Conservation (phyloP, 2,888 invertebrate genomes). For the Suillia variegata region DNA sequence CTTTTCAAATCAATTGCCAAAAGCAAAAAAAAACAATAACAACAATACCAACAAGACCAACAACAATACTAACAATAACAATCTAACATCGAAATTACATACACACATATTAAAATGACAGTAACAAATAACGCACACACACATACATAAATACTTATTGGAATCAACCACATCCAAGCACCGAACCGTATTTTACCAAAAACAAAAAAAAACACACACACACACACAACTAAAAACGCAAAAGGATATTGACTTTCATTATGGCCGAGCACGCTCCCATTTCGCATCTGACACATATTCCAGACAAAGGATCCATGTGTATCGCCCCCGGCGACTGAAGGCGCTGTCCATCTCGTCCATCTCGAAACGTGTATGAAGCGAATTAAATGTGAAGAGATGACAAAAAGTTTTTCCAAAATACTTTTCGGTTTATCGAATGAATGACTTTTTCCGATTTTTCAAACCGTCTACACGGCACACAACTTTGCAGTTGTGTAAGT, state of each 20-base stretch:
- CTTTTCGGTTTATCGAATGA: not conserved
- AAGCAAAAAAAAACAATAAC: not conserved
- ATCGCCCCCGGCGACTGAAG: not conserved
- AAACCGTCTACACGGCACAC: not conserved
- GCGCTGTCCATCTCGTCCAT: not conserved
- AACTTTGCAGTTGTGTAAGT: too few relatives aligned
- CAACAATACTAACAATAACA: too few relatives aligned
- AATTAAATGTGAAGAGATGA: not conserved
- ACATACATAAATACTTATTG: too few relatives aligned
- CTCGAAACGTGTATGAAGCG: too few relatives aligned
- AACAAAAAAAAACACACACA: not conserved
- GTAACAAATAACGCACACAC: conserved; percentile 9
- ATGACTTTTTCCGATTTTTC: not conserved
- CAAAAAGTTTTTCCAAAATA: not conserved
- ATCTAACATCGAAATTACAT: too few relatives aligned
- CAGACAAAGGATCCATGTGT: not conserved
- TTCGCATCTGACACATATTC: not conserved
- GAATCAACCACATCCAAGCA: conserved; percentile 12
- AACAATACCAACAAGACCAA: conserved; percentile 30
- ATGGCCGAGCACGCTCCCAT: not conserved
- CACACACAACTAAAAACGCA: not conserved
- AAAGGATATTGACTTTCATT: not conserved
- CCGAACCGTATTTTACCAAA: not conserved
- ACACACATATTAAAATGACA: too few relatives aligned
- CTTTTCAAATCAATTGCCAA: conserved; percentile 36